phyloP scores from a whole-genome alignment of 2,113 vertebrate genomes.

The Phaethon lepturus region DNA sequence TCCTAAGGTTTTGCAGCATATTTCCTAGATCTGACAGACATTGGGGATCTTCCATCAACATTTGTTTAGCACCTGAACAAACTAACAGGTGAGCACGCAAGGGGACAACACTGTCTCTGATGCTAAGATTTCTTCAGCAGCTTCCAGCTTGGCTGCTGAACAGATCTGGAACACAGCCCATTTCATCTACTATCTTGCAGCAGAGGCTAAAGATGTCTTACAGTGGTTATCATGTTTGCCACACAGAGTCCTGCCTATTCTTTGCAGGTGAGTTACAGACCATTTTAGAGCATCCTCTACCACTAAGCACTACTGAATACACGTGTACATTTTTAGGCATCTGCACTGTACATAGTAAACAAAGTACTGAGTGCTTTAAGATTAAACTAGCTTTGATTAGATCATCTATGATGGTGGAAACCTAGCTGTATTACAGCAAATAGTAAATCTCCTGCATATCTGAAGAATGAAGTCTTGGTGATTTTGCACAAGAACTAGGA shows the following conservation, averaged over 20 bases:
- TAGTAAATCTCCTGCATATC: neutral
- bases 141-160: neutral
- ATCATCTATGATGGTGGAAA: neutral
- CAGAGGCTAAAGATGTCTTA: neutral
- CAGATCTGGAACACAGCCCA: neutral
- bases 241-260: neutral
- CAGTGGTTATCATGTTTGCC: neutral
- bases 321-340: rapidly evolving
- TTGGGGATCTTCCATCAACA: neutral
- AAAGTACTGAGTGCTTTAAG: neutral
- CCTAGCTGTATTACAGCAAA: neutral
- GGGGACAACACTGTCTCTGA: neutral
- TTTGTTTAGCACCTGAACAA: neutral
- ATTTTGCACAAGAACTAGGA: neutral
- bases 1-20: neutral
- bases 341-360: neutral
- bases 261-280: neutral
- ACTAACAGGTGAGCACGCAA: neutral
- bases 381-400: neutral
- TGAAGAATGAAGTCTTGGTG: neutral
- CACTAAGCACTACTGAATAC: neutral
- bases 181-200: neutral
- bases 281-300: neutral
- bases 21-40: neutral
- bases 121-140: neutral